Percentiles rank a stretch among this genome's conserved stretches.
phyloP scores from a whole-genome alignment of 2,888 invertebrate species.

The Empis stercorea region DNA sequence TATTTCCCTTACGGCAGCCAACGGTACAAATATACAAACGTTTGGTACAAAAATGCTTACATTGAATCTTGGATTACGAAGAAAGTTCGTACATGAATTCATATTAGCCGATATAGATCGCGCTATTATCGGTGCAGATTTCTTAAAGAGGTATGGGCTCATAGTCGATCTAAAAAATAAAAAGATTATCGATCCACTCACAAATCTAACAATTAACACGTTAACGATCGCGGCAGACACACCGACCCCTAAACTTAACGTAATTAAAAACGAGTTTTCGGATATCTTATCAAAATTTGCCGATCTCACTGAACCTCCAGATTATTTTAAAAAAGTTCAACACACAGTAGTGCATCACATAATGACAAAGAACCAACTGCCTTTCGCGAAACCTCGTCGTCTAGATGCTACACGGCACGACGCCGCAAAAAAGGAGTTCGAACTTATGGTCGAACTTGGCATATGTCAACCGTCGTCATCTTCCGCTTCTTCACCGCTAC shows the following conservation, averaged over 20 bases:
- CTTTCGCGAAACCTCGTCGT: not conserved
- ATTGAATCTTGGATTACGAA: not conserved
- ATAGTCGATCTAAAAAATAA: not conserved
- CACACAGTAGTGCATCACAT: not conserved
- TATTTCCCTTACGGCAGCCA: not conserved
- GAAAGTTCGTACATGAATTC: not conserved
- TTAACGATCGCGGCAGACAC: not conserved
- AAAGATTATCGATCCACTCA: not conserved
- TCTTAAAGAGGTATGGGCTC: not conserved
- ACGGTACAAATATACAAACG: not conserved
- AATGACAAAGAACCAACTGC: not conserved
- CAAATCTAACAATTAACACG: not conserved
- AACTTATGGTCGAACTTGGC: conserved; percentile 2
- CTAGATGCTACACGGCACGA: not conserved
- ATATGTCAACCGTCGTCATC: conserved; percentile 6
- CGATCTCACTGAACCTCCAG: not conserved
- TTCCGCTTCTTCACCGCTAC: not conserved
- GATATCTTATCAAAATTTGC: not conserved
- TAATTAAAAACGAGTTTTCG: not conserved
- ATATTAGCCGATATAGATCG: not conserved
- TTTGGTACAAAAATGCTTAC: not conserved
- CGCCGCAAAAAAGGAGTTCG: conserved; percentile 4
- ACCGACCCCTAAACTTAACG: not conserved
- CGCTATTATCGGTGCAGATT: not conserved
- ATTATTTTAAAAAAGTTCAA: not conserved